Conservation (phyloP, 2,113 vertebrate genomes). For the Notothenia rossii region DNA sequence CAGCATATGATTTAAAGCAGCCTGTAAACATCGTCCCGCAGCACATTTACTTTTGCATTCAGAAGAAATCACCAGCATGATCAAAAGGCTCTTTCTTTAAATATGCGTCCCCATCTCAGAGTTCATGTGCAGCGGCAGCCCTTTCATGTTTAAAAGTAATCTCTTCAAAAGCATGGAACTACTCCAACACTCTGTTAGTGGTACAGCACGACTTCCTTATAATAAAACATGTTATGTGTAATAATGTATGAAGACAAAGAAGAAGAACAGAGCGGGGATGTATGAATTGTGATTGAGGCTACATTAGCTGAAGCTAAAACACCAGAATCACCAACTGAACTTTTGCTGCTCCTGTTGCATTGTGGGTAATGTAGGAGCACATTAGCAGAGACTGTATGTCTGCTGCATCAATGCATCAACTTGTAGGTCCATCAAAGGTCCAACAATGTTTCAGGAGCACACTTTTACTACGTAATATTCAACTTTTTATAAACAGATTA, state of each 20-base stretch:
- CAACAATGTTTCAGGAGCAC: too few relatives aligned
- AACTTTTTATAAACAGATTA: too few relatives aligned
- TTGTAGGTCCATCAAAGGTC: too few relatives aligned
- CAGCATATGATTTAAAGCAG: background rate
- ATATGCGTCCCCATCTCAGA: background rate
- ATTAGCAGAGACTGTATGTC: too few relatives aligned
- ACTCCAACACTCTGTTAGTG: background rate
- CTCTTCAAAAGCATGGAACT: background rate
- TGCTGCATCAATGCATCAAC: too few relatives aligned
- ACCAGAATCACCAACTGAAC: too few relatives aligned
- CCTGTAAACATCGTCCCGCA: background rate
- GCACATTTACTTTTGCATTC: background rate
- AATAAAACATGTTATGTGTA: background rate
- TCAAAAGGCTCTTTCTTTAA: conserved; percentile 16
- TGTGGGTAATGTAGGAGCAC: too few relatives aligned
- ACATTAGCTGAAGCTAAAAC: too few relatives aligned
- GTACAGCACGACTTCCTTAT: background rate
- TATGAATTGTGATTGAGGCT: too few relatives aligned
- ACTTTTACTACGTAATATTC: too few relatives aligned
- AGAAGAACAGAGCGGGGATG: too few relatives aligned
- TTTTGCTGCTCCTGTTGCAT: too few relatives aligned
- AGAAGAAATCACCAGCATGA: background rate
- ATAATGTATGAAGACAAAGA: background rate
- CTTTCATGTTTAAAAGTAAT: conserved; percentile 2
- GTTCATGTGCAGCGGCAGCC: background rate